Base-by-base conservation (phyloP, 2,113 vertebrate genomes). In the Calidris pugnax region DNA sequence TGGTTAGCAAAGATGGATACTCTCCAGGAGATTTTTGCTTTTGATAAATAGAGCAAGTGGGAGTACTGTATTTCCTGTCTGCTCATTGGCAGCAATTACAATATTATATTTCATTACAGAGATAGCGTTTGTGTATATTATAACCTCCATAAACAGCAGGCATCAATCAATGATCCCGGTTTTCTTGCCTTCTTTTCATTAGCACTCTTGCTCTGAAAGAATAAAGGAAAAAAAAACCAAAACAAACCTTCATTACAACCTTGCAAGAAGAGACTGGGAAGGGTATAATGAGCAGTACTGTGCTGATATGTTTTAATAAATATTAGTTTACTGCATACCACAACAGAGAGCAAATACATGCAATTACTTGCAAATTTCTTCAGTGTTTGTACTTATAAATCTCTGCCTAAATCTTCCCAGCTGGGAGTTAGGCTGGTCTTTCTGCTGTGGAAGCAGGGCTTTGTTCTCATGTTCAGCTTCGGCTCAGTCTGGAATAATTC, bases 401-500 rank as follows among this genome's bases (percentile, higher is more conserved):
- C 98, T 98, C 97, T 98, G 98, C 98, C 98, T 99, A 98, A 99
- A 98, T 98, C 98, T 98, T 98, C 97, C 97, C 98, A 98, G 97
- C 98, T 98, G 98, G 98, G 98, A 98, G 96, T 98, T 98, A 89
- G 86, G 94, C 93, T 97, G 91, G 97, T 97, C 96, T 97, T 97
- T 98, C 91, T 97, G 96, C 96, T 95, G 88, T 97, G 97, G 98
- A 98, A 97, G 90, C 84, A 97, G 82, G 95, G 98, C 98, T 99
- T 99, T 99, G 99, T 99, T 99, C 99, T 99, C 97, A 35, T 97
- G 98, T 97, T 98, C 97, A 98, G 98, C 97, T 93, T 98, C 79
- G 47, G 98, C 98, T 97, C 97, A 93, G 98, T 98, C 98, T 99
- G 98, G 98, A 99, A 98, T 99, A 98, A 99, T 98, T 99, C 98